Evolutionary conservation across 2,888 invertebrate genomes (phyloP), one percentile per base, ranked within the genome.

Genomic region (Ischnura elegans): DNA sequence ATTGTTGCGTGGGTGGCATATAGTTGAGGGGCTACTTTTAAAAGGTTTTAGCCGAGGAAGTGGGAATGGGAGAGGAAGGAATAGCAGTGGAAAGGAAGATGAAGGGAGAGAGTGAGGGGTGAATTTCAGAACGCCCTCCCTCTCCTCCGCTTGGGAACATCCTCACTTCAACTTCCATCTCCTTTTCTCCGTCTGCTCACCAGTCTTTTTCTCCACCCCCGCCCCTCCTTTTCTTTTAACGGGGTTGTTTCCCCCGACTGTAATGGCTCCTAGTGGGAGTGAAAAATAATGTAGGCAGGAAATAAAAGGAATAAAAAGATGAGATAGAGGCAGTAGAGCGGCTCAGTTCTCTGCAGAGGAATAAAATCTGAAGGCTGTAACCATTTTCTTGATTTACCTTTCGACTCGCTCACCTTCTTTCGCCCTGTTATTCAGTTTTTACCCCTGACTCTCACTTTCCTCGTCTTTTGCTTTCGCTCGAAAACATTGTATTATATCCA

Each of bases 331-430:
- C 5, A n/a, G 85, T 8, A 85, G 42, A 85, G 36, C 45, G 46
- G 43, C n/a, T 25, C 42, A 21, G 21, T 45, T 10, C 86, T 86
- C 45, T 46, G 86, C 86, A 45, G n/a, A 16, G 76, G 86, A 86
- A 86, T 86, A 46, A 86, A 86, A 86, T 86, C 86, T 86, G 86
- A 86, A 86, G 86, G 86, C 46, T 86, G 46, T 86, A 46, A 86
- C 86, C 86, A 86, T 86, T 86, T 86, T 86, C 86, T 86, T 86
- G 86, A 86, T 86, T 86, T 86, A 86, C 86, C 86, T 86, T n/a
- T 86, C n/a, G 45, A 45, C 46, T 36, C 86, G 25, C 25, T 46
- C 21, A 42, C 43, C 36, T 21, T 0, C 25, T 43, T 85, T n/a
- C n/a, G 0, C 43, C 85, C 36, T 43, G n/a, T n/a, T n/a, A n/a